phyloP scores from a whole-genome alignment of 2,797 vertebrate species.

The Gadopsis marmoratus region DNA sequence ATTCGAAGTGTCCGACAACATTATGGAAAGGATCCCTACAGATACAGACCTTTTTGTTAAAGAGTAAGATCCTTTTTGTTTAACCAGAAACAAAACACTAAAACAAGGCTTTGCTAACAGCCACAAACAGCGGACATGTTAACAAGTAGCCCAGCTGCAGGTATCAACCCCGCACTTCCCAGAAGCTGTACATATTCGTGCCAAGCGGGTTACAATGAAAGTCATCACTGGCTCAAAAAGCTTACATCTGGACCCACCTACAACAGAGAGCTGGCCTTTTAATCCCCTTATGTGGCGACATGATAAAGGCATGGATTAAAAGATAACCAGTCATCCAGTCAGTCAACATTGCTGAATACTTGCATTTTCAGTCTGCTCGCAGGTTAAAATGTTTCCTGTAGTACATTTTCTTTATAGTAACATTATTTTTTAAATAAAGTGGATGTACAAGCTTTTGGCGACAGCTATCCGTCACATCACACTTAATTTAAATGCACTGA shows the following conservation, averaged over 20 bases:
- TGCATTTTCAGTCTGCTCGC: conserved; percentile 39
- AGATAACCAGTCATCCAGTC: conserved; percentile 56
- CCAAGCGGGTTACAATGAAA: conserved; percentile 33
- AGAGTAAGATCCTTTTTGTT: too few relatives aligned
- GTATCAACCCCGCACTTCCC: conserved; percentile 15
- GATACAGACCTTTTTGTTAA: too few relatives aligned
- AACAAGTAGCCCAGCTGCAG: conserved; percentile 3
- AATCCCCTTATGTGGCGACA: conserved; percentile 78
- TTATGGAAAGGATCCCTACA: too few relatives aligned
- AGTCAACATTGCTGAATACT: conserved; percentile 43
- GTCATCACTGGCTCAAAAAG: conserved; percentile 54
- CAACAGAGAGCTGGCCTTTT: conserved; percentile 66
- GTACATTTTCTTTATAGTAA: conserved; percentile 9
- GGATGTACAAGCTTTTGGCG: neutral
- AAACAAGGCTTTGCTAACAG: neutral
- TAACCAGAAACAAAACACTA: neutral
- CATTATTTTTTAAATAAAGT: conserved; percentile 18
- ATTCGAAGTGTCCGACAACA: too few relatives aligned
- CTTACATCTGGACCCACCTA: conserved; percentile 75
- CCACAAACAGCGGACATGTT: neutral
- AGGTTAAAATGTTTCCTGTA: neutral
- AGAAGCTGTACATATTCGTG: conserved; percentile 22
- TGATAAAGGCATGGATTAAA: conserved; percentile 79
- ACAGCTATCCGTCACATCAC: neutral
- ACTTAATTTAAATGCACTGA: conserved; percentile 10